These are phyloP conservation scores for Sinohyriopsis cumingii DNA, from an alignment of 2,888 invertebrate species.

Conservation along the genomic window DNA sequence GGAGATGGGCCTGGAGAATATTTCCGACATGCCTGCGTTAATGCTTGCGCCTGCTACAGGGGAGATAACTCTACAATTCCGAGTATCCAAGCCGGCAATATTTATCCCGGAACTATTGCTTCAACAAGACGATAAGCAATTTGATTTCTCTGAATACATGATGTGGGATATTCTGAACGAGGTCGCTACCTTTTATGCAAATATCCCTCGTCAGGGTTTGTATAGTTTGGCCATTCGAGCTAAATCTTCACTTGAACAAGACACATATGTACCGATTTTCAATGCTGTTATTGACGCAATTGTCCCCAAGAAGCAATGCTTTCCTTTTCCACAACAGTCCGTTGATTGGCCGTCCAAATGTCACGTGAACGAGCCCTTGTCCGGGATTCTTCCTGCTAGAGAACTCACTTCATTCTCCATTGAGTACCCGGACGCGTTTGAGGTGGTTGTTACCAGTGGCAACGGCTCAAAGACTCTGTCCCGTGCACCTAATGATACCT, in stretches of 20 bases:
- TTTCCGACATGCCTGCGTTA: slow-evolving; percentile 36
- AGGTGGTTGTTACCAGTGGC: slow-evolving; percentile 35
- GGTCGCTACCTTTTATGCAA: slow-evolving; percentile 34
- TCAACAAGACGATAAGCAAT: slow-evolving; percentile 31
- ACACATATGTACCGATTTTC: slow-evolving; percentile 32
- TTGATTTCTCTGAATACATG: slow-evolving; percentile 35
- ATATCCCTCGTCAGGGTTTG: slow-evolving; percentile 31
- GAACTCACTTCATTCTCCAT: slow-evolving; percentile 32
- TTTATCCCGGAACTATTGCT: slow-evolving; percentile 35
- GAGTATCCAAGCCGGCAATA: slow-evolving; percentile 22
- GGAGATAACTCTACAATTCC: slow-evolving; percentile 36
- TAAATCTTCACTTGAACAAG: slow-evolving; percentile 25
- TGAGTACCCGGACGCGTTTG: slow-evolving; percentile 25
- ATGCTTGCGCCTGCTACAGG: slow-evolving; percentile 39
- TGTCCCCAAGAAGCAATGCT: slow-evolving; percentile 39
- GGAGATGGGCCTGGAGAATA: slow-evolving; percentile 38
- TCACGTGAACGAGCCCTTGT: slow-evolving; percentile 30
- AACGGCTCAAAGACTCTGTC: slow-evolving; percentile 34
- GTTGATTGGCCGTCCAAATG: slow-evolving; percentile 40
- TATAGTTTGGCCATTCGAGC: slow-evolving; percentile 36
- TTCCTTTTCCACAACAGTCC: slow-evolving; percentile 41
- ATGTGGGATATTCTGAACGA: slow-evolving; percentile 39
- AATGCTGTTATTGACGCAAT: slow-evolving; percentile 36
- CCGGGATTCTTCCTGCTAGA: slow-evolving; percentile 31
- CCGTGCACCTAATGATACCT: slow-evolving; percentile 17